These are phyloP conservation scores for Zaprionus inermis DNA, from an alignment of 1,140 invertebrate genomes.

Conservation along the genomic window DNA sequence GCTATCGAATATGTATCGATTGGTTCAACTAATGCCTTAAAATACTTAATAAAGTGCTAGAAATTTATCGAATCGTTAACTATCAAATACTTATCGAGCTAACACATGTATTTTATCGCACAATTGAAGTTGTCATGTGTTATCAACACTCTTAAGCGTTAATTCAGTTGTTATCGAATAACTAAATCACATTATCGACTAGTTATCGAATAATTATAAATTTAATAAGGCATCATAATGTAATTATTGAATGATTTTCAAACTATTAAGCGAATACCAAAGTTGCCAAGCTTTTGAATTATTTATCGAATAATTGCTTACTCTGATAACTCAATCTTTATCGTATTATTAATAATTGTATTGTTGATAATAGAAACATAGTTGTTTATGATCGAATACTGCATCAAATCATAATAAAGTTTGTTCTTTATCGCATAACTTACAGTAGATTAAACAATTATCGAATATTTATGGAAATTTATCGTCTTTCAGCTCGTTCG, in stretches of 20 bases:
- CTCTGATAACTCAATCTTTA: neutral
- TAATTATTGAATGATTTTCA: neutral
- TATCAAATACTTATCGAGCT: too few relatives aligned
- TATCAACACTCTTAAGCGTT: too few relatives aligned
- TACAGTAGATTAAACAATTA: neutral
- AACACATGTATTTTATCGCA: too few relatives aligned
- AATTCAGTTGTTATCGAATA: neutral
- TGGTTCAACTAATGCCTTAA: neutral
- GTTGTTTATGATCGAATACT: neutral
- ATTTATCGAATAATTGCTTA: neutral
- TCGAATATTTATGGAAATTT: neutral
- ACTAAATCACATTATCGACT: neutral
- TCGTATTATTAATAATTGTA: neutral
- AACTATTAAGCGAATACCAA: neutral
- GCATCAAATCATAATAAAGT: neutral
- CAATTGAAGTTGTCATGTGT: too few relatives aligned
- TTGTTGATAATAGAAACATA: too few relatives aligned
- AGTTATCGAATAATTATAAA: neutral
- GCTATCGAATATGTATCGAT: neutral
- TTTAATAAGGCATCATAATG: neutral
- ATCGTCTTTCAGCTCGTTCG: neutral
- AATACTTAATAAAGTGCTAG: too few relatives aligned
- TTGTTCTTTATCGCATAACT: neutral
- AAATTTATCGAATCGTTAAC: too few relatives aligned
- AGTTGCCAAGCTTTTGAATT: neutral